A percentile compares a stretch with the other conserved stretches of the same genome.
phyloP scores from a whole-genome alignment of 2,888 invertebrate species.

The Homarus gammarus region DNA sequence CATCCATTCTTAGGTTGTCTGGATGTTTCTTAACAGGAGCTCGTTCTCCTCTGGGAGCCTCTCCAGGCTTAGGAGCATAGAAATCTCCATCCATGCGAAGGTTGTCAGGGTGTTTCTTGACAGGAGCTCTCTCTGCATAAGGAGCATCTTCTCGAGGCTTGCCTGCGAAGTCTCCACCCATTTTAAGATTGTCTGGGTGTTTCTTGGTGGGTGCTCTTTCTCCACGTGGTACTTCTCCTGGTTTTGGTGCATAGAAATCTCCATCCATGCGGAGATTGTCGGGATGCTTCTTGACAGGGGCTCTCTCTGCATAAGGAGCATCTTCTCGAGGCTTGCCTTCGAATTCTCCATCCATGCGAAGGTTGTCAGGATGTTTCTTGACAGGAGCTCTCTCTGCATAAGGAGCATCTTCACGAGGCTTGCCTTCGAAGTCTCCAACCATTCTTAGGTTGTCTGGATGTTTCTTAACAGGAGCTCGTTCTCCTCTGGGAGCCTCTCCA shows the following conservation, averaged over 20 bases:
- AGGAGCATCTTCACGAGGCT: conserved; percentile 70
- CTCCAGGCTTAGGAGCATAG: conserved; percentile 82
- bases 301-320: conserved; percentile 79
- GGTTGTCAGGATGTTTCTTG: conserved; percentile 77
- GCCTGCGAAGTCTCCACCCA: conserved; percentile 78
- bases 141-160: conserved; percentile 51
- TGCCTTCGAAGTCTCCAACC: conserved; percentile 53
- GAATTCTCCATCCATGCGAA: conserved; percentile 78
- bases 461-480: conserved; percentile 60
- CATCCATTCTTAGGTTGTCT: conserved; percentile 78
- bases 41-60: conserved; percentile 76
- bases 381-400: conserved; percentile 45
- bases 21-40: conserved; percentile 80
- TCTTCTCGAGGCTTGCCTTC: conserved; percentile 53
- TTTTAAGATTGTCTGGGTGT: conserved; percentile 81
- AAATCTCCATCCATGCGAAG: conserved; percentile 83
- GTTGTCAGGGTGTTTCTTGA: conserved; percentile 79
- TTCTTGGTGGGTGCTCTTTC: conserved; percentile 78
- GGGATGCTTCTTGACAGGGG: conserved; percentile 73
- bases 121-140: conserved; percentile 72
- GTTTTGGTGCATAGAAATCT: conserved; percentile 56
- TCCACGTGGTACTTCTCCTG: conserved; percentile 79
- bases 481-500: conserved; percentile 38
- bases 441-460: conserved; percentile 77
- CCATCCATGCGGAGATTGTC: conserved; percentile 77